phyloP scores from a whole-genome alignment of 2,797 vertebrate species.

The Clarias platycephalus region DNA sequence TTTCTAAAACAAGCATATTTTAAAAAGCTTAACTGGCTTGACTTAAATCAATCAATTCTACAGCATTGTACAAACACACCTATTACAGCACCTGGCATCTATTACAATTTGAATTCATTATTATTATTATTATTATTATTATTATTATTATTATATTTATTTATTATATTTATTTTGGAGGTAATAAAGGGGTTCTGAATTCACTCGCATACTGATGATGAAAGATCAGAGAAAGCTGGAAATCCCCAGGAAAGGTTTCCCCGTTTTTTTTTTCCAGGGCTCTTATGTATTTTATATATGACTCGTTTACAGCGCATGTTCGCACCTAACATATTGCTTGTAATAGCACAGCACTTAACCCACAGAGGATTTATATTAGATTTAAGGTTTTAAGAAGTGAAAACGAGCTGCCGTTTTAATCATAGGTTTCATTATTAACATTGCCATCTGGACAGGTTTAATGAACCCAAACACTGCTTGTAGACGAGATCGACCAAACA shows the following conservation, averaged over 20 bases:
- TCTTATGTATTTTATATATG: neutral
- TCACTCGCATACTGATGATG: neutral
- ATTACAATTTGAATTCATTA: neutral
- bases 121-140: too few species aligned
- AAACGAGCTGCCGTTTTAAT: neutral
- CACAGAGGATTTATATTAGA: neutral
- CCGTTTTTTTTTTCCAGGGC: neutral
- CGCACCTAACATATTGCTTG: neutral
- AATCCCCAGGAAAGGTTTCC: neutral
- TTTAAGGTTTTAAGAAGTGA: neutral
- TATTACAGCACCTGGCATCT: neutral
- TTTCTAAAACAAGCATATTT: neutral
- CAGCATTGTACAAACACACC: neutral
- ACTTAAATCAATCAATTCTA: conserved; percentile 4
- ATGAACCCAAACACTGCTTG: neutral
- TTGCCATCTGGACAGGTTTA: neutral
- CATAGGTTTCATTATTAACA: neutral
- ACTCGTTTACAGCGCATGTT: neutral
- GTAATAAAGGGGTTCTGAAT: neutral
- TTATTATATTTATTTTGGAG: neutral
- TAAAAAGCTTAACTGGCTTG: neutral
- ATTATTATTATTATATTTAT: too few species aligned
- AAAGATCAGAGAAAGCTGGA: neutral
- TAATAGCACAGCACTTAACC: neutral
- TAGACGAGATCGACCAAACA: neutral